phyloP scores from a whole-genome alignment of 2,113 vertebrate species.

The Todiramphus saurophagus region DNA sequence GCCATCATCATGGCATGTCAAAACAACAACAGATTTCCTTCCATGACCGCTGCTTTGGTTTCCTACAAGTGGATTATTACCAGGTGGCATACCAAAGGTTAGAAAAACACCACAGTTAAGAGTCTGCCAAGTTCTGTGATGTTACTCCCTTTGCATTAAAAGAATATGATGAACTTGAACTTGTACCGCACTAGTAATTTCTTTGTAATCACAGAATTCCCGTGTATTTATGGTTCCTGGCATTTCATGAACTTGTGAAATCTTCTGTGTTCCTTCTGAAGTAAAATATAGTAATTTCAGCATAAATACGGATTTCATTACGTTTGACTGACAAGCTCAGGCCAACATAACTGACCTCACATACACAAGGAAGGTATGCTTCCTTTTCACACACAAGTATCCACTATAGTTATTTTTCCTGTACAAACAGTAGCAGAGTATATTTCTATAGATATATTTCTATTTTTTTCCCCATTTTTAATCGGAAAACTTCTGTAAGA shows the following conservation, averaged over 20 bases:
- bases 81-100: neutral
- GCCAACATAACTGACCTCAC: neutral
- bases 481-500: neutral
- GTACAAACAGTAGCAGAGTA: neutral
- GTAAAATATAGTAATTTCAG: neutral
- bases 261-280: neutral
- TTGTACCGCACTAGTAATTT: neutral
- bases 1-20: neutral
- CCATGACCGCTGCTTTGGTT: neutral
- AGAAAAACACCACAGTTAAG: neutral
- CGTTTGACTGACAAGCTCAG: neutral
- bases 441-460: neutral
- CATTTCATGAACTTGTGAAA: neutral
- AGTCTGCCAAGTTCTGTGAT: neutral
- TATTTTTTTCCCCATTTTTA: neutral
- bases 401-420: neutral
- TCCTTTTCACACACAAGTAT: neutral
- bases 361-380: neutral
- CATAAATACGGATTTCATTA: conserved; percentile 22
- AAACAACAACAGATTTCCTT: neutral
- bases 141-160: neutral
- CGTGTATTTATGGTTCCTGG: neutral
- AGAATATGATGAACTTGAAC: neutral
- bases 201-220: neutral
- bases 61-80: neutral